phyloP scores from a whole-genome alignment of 1,140 invertebrate genomes.

The Tribolium castaneum region DNA sequence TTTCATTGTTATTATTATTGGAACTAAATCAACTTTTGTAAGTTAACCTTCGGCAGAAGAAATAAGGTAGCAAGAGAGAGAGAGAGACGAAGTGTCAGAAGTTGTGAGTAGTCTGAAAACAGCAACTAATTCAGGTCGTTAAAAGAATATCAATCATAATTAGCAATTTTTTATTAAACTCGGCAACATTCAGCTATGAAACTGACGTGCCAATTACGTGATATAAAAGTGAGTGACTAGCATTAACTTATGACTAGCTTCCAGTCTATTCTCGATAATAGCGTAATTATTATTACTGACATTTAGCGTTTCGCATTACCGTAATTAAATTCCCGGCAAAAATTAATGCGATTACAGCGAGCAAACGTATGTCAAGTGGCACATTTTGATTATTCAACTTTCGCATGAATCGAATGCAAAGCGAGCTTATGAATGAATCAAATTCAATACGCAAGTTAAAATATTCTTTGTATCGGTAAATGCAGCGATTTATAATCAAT shows the following conservation, averaged over 20 bases:
- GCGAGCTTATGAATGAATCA: neutral
- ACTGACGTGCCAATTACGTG: slow-evolving; percentile 25
- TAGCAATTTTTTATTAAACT: slow-evolving; percentile 26
- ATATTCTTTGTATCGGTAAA: slow-evolving; percentile 19
- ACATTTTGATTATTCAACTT: neutral
- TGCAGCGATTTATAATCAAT: slow-evolving; percentile 25
- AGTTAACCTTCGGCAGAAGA: neutral
- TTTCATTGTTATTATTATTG: no score
- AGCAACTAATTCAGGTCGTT: slow-evolving; percentile 36
- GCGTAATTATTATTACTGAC: slow-evolving; percentile 6
- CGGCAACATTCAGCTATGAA: slow-evolving; percentile 22
- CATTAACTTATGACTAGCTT: slow-evolving; percentile 10
- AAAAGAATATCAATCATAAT: slow-evolving; percentile 41
- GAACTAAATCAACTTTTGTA: no score
- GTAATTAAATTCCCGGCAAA: neutral
- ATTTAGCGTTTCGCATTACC: neutral
- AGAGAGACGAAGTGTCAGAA: slow-evolving; percentile 11
- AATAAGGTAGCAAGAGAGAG: neutral
- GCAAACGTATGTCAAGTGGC: neutral
- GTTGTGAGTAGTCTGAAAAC: slow-evolving; percentile 17
- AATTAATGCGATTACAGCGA: neutral
- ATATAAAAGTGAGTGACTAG: slow-evolving; percentile 18
- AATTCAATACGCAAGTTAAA: neutral
- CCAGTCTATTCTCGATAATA: neutral
- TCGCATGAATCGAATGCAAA: neutral